Evolutionary conservation across 2,113 vertebrate species (phyloP).

Genomic region (Ia io): DNA sequence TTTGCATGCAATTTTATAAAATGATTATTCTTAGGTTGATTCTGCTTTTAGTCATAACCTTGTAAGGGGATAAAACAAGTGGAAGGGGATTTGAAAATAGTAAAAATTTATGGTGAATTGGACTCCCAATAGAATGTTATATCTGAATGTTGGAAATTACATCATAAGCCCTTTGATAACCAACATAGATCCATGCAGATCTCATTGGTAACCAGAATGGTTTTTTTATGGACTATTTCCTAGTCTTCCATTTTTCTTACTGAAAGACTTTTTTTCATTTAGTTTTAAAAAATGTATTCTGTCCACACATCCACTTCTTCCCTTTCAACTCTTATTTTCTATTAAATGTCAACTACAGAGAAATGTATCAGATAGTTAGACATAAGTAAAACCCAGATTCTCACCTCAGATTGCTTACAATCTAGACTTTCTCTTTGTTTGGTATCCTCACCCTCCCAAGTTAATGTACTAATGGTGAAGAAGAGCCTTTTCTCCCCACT

Average conservation of each 20-base stretch:
- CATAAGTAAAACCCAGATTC: neutral
- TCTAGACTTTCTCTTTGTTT: neutral
- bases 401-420: neutral
- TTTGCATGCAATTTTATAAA: constrained; percentile 70
- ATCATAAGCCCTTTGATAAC: neutral
- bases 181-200: neutral
- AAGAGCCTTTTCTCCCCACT: neutral
- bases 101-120: constrained; percentile 2
- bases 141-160: neutral
- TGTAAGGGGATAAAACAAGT: constrained; percentile 36
- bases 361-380: neutral
- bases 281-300: neutral
- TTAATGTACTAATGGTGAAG: neutral
- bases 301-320: neutral
- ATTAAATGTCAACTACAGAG: neutral
- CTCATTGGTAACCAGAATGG: neutral
- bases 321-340: neutral
- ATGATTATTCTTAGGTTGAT: constrained; percentile 51
- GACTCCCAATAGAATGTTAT: neutral
- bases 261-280: neutral
- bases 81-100: constrained; percentile 29
- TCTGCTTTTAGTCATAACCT: constrained; percentile 58
- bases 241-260: neutral
- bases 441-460: neutral
- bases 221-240: neutral